A percentile compares a stretch with the other conserved stretches of the same genome.
These are phyloP conservation scores for Papilio dardanus DNA, from an alignment of 1,140 invertebrate species.

Conservation along the genomic window DNA sequence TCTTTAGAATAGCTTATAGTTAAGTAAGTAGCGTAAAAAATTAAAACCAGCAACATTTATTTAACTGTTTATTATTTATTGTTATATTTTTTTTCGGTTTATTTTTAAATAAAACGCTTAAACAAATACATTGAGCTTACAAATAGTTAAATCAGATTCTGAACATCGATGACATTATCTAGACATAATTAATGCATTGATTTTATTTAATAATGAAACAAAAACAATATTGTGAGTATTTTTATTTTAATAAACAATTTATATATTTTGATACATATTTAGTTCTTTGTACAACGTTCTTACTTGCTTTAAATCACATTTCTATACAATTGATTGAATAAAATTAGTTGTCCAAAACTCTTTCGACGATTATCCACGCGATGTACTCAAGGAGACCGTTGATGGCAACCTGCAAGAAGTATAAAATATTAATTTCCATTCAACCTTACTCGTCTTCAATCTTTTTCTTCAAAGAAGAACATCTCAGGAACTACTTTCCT, in stretches of 20 bases:
- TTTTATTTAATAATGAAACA: background rate
- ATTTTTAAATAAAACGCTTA: background rate
- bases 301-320: conserved; percentile 18
- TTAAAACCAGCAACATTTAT: background rate
- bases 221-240: background rate
- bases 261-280: conserved; percentile 18
- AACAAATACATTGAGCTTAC: background rate
- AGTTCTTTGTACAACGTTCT: background rate
- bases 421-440: too few relatives aligned
- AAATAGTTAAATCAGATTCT: background rate
- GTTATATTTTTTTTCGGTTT: background rate
- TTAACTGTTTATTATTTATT: background rate
- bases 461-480: too few relatives aligned
- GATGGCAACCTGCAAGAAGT: background rate
- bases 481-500: too few relatives aligned
- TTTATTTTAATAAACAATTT: background rate
- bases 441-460: too few relatives aligned
- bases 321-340: background rate
- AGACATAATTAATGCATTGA: too few relatives aligned
- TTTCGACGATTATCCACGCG: background rate
- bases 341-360: background rate
- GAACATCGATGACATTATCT: background rate
- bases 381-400: background rate
- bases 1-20: background rate
- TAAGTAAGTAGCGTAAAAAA: background rate